Conservation (phyloP, 2,113 vertebrate genomes). For the Erythrocercus mccallii region DNA sequence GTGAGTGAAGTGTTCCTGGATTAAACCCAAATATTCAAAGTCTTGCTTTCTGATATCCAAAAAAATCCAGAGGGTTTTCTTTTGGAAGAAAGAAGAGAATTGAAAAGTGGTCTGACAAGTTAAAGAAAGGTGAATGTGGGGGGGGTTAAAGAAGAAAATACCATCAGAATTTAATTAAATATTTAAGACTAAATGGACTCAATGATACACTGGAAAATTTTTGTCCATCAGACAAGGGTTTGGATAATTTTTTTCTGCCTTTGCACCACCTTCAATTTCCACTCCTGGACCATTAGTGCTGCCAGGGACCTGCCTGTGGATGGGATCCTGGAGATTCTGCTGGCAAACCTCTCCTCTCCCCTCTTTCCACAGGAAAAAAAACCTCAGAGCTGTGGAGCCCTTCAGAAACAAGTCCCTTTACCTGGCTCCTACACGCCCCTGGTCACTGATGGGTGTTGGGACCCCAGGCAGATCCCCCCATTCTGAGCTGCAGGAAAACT, state of each 20-base stretch:
- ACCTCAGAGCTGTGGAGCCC: neutral
- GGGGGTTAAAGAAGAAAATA: neutral
- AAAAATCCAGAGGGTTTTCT: neutral
- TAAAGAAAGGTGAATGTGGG: neutral
- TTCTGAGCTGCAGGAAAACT: neutral
- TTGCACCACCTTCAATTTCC: neutral
- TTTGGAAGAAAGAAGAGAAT: neutral
- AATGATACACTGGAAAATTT: fast-evolving
- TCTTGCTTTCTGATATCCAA: neutral
- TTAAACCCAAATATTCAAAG: neutral
- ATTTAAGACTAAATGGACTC: neutral
- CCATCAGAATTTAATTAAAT: neutral
- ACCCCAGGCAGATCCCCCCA: fast-evolving
- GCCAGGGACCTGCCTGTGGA: neutral
- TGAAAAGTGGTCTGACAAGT: neutral
- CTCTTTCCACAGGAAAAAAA: neutral
- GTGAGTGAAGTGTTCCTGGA: neutral
- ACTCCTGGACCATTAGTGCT: neutral
- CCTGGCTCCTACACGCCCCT: fast-evolving
- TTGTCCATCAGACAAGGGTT: neutral
- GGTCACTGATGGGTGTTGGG: fast-evolving
- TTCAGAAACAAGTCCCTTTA: neutral
- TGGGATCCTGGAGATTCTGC: neutral
- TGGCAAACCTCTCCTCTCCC: neutral
- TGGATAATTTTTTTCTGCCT: neutral